Evolutionary conservation across 2,888 invertebrate species (phyloP), one percentile per base, ranked within the genome.

Genomic region (Drosophila stalkeri): DNA sequence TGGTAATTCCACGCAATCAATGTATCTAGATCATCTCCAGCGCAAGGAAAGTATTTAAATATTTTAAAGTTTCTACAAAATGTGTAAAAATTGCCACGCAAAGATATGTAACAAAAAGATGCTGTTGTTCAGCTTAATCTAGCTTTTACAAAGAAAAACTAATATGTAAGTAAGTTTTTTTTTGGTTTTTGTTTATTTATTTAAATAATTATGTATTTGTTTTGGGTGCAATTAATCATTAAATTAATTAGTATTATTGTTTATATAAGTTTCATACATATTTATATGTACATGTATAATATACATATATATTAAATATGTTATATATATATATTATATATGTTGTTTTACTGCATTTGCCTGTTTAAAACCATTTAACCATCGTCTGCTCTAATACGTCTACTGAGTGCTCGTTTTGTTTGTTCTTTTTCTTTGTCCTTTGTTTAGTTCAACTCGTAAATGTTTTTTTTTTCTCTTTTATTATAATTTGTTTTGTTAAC

Each of bases 221-320:
- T 84, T 74, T 80, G 87, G 91, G 91, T 91, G 91, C 91, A 91
- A 91, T 91, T 92, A 92, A 91, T 91, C 91, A 90, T 90, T 91
- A 91, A 92, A 90, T 90, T 91, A 90, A 88, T 91, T 91, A 87
- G 88, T 89, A 89, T 91, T 90, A 91, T 91, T 90, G 89, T 91
- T 91, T 91, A 91, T 90, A 90, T 92, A 90, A 88, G 89, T 82
- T 91, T 84, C 77, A 86, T 91, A 87, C 89, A 90, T 86, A 81
- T 79, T 78, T 89, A 80, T 75, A 72, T 54, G 47, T 44, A 57
- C 64, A 79, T 83, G 67, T 73, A 59, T 62, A 61, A 49, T 49
- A 33, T 49, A 33, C 33, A 33, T 31, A 77, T 82, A 73, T 77
- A 63, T 63, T 27, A 27, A 27, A 62, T 64, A 55, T 64, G 72